These are phyloP conservation scores for Drosophila bunnanda DNA, from an alignment of 2,888 invertebrate genomes.

Conservation along the genomic window DNA sequence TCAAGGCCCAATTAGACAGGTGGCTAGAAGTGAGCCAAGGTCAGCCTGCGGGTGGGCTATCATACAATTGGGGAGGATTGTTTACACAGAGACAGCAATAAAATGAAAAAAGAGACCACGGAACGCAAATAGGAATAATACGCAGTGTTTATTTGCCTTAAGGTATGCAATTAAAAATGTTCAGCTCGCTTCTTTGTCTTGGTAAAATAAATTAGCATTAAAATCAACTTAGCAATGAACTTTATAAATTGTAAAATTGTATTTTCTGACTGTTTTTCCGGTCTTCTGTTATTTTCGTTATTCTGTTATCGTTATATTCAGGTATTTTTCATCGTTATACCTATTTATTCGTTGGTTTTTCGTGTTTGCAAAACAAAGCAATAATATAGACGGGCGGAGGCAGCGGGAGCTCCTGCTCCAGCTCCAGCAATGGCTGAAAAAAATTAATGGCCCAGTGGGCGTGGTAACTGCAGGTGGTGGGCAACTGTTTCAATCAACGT, in stretches of 20 bases:
- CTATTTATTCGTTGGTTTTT: conserved; percentile 48
- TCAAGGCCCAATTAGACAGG: conserved; percentile 26
- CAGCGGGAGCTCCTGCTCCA: not conserved
- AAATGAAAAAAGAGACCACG: conserved; percentile 46
- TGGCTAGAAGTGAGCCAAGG: conserved; percentile 30
- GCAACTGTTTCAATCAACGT: conserved; percentile 79
- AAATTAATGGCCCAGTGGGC: conserved; percentile 45
- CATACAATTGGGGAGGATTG: conserved; percentile 1
- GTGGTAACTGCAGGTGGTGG: conserved; percentile 28
- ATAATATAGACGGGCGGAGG: conserved; percentile 12
- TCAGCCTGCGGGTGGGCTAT: not conserved
- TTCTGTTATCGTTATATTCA: conserved; percentile 18
- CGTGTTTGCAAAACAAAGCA: conserved; percentile 42
- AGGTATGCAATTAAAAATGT: conserved; percentile 49
- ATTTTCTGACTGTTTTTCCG: conserved; percentile 41
- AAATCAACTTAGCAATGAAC: conserved; percentile 71
- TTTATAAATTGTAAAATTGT: conserved; percentile 68
- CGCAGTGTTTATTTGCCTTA: conserved; percentile 53
- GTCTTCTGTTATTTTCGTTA: conserved; percentile 20
- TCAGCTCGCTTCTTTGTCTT: conserved; percentile 43
- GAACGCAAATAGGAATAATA: conserved; percentile 44
- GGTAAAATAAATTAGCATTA: conserved; percentile 69
- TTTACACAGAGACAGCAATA: conserved; percentile 43
- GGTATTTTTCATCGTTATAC: conserved; percentile 43
- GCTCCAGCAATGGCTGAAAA: conserved; percentile 3